phyloP scores from a whole-genome alignment of 1,140 invertebrate species.

The Cyphomyrmex costatus region DNA sequence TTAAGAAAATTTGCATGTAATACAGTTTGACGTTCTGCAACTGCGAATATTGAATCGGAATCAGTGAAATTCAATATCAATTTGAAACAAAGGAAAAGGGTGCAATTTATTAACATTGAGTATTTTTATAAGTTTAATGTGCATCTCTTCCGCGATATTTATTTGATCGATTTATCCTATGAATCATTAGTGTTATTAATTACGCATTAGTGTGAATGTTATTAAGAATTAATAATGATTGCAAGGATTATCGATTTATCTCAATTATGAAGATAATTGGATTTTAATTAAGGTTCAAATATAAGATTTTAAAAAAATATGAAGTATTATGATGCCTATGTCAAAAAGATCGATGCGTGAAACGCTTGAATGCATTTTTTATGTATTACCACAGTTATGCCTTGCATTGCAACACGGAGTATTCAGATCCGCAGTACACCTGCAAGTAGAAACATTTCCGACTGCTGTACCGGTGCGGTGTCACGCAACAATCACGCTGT shows the following conservation, averaged over 20 bases:
- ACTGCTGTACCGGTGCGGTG: conserved; percentile 16
- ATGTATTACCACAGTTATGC: conserved; percentile 26
- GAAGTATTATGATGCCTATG: background rate
- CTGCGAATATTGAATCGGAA: background rate
- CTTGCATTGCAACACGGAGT: conserved; percentile 64
- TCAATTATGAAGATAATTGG: background rate
- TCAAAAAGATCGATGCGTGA: background rate
- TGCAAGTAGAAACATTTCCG: conserved; percentile 42
- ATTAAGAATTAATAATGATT: conserved; percentile 2
- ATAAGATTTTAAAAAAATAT: background rate
- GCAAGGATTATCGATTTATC: background rate
- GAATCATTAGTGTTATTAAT: background rate
- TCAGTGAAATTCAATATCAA: conserved; percentile 17
- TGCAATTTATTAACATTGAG: background rate
- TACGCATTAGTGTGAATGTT: background rate
- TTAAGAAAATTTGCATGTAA: conserved; percentile 23
- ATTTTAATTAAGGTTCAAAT: background rate
- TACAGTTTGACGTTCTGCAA: conserved; percentile 1
- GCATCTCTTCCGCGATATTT: background rate
- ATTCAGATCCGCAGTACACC: conserved; percentile 57
- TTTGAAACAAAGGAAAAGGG: background rate
- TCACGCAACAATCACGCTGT: conserved; percentile 56
- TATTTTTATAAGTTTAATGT: background rate
- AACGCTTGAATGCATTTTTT: background rate
- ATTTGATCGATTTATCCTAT: background rate